Evolutionary conservation across 2,797 vertebrate genomes (phyloP).

Genomic region (Tapera naevia): DNA sequence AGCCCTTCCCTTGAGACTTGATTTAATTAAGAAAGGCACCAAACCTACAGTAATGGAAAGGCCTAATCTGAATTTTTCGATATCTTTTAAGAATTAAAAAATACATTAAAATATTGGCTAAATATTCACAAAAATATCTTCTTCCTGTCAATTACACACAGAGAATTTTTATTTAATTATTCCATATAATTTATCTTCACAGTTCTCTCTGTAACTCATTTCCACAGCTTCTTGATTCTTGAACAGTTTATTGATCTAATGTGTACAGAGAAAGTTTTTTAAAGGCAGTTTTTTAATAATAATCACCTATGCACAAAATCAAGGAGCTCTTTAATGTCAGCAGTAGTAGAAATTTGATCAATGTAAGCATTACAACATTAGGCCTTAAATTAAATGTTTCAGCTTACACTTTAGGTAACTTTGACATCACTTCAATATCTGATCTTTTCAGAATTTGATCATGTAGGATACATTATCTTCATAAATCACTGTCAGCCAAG

Average conservation of each 20-base stretch:
- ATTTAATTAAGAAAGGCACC: constrained; percentile 19
- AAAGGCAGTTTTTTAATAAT: constrained; percentile 45
- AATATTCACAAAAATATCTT: background rate
- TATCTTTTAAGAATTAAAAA: background rate
- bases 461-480: background rate
- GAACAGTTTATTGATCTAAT: constrained; percentile 59
- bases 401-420: background rate
- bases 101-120: background rate
- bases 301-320: constrained; percentile 30
- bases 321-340: constrained; percentile 16
- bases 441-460: background rate
- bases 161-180: constrained; percentile 49
- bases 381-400: constrained; percentile 41
- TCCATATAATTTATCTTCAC: constrained; percentile 45
- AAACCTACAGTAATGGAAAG: background rate
- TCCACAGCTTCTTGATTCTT: constrained; percentile 54
- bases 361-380: constrained; percentile 1
- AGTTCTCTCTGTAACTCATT: constrained; percentile 43
- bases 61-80: background rate
- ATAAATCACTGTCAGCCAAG: constrained; percentile 12
- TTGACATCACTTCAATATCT: constrained; percentile 13
- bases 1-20: background rate
- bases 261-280: constrained; percentile 15
- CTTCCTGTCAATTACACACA: background rate
- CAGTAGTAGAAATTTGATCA: constrained; percentile 25